phyloP scores from a whole-genome alignment of 1,140 invertebrate genomes.

The Drosophila tropicalis region DNA sequence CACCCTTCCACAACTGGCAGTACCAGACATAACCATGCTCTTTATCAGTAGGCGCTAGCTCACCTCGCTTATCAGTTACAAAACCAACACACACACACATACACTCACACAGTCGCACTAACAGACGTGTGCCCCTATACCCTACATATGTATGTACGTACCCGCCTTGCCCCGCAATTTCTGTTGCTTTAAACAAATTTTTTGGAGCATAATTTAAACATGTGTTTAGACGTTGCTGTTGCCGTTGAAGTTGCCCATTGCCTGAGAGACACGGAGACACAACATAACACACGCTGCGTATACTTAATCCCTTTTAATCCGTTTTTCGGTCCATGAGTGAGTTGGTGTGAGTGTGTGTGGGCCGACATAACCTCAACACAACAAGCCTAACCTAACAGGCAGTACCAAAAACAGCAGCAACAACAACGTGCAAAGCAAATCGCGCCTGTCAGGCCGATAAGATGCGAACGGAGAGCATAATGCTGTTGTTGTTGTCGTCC shows the following conservation, averaged over 20 bases:
- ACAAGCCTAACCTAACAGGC: constrained; percentile 45
- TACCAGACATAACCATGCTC: too few relatives aligned
- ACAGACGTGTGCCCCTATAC: constrained; percentile 1
- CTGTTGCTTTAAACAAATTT: constrained; percentile 71
- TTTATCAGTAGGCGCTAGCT: background rate
- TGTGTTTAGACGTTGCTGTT: constrained; percentile 45
- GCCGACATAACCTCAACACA: constrained; percentile 61
- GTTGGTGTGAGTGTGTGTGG: constrained; percentile 25
- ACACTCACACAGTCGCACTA: constrained; percentile 18
- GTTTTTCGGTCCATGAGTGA: constrained; percentile 59
- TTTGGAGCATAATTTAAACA: constrained; percentile 77
- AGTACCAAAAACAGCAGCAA: constrained; percentile 26
- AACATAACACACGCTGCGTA: constrained; percentile 63
- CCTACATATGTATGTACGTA: background rate
- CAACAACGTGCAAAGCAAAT: constrained; percentile 53
- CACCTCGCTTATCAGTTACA: constrained; percentile 62
- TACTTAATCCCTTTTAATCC: constrained; percentile 78
- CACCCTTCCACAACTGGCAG: too few relatives aligned
- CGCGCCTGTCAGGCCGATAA: constrained; percentile 51
- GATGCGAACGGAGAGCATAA: constrained; percentile 18
- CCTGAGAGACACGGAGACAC: constrained; percentile 14
- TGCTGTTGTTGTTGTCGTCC: constrained; percentile 19
- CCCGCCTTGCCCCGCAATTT: too few relatives aligned
- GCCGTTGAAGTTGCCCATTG: constrained; percentile 4
- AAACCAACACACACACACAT: constrained; percentile 43